phyloP scores from a whole-genome alignment of 1,140 invertebrate genomes.

The Diorhabda sublineata region DNA sequence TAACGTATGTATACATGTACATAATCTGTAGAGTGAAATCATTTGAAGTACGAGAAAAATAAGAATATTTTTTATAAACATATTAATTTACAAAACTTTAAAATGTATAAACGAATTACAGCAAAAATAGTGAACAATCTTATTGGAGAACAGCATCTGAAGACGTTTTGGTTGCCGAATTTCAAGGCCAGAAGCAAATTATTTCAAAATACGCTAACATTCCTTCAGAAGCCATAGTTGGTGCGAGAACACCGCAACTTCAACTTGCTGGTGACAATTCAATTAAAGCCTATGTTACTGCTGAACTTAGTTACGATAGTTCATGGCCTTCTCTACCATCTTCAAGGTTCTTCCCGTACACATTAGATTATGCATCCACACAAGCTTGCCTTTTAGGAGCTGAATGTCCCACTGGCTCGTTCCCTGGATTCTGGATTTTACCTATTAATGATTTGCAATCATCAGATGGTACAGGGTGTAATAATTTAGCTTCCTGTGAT shows the following conservation, averaged over 20 bases:
- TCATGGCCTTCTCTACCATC: constrained; percentile 55
- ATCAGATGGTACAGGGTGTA: constrained; percentile 50
- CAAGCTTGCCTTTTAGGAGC: constrained; percentile 59
- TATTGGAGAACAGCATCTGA: constrained; percentile 35
- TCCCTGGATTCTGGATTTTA: constrained; percentile 58
- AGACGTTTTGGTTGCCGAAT: constrained; percentile 31
- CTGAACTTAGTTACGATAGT: constrained; percentile 58
- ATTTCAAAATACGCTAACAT: constrained; percentile 39
- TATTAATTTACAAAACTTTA: too few species aligned
- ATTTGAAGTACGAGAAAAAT: too few species aligned
- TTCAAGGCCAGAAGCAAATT: constrained; percentile 35
- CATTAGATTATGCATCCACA: constrained; percentile 57
- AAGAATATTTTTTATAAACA: too few species aligned
- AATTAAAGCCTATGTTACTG: constrained; percentile 51
- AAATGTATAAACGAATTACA: constrained; percentile 41
- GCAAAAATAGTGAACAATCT: constrained; percentile 58
- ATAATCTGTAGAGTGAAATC: too few species aligned
- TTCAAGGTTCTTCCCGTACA: constrained; percentile 59
- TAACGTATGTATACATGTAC: constrained; percentile 48
- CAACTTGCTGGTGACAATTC: constrained; percentile 47
- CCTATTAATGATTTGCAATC: constrained; percentile 61
- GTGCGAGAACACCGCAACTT: constrained; percentile 36
- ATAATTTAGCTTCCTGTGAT: constrained; percentile 60
- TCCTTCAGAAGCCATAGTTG: constrained; percentile 29
- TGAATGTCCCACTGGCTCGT: constrained; percentile 59